Evolutionary conservation across 2,113 vertebrate species (phyloP), one percentile per base, ranked within the genome.

Genomic region (Myotis davidii): DNA sequence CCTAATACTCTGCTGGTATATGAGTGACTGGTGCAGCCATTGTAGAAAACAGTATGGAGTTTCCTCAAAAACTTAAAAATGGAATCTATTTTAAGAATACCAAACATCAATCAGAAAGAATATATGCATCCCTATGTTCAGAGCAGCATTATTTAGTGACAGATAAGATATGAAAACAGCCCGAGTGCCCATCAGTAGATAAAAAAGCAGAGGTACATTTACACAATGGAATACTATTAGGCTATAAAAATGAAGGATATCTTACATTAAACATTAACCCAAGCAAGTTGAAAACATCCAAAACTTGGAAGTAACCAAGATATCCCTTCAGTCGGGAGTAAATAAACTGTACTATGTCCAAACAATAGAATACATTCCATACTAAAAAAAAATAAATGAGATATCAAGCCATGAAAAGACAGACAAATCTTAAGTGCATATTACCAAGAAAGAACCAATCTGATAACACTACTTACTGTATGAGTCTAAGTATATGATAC

Each of bases 241-340:
- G 61, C 27, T 64, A 29, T 64, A 64, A 64, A 64, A 29, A 64
- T 29, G 27, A 64, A 27, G 59, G 59, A 29, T 64, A 11, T 14
- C 27, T 64, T 64, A 64, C 61, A 11, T 32, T 56, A 81, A 29
- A 17, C 45, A 89, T 67, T 73, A 59, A 89, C 4, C 73, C 39
- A 81, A 92, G 94, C 11, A 39, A 69, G 16, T 3, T 52, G 14
- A 73, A 91, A 76, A 34, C 10, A 67, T 56, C 32, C 48, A 69
- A 94, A 85, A 74, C 65, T 4, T 81, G 78, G 61, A 88, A 77
- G 52, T 34, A 88, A 78, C 61, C 50, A 92, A 77, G 29, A 64
- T 2, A n/a, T 37, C n/a, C 72, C 88, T 88, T 27, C 84, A 42
- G 18, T 65, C 29, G 14, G 91, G 29, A 77, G 25, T 6, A 8